These are phyloP conservation scores for Nyleta sp. DNA, from an alignment of 2,888 invertebrate genomes.

Conservation along the genomic window DNA sequence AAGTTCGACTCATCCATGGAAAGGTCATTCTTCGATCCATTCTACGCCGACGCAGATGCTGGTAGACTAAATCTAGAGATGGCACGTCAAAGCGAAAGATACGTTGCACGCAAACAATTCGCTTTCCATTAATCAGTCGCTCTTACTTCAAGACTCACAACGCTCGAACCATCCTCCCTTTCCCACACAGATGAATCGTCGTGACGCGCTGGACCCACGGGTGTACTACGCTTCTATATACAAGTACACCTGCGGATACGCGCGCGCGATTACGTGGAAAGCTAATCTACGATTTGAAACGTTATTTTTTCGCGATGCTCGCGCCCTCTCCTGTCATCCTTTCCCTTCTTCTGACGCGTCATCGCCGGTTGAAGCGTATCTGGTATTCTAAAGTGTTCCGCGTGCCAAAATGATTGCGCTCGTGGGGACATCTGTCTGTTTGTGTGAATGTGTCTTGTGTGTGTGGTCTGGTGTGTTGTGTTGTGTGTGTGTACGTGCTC, in stretches of 20 bases:
- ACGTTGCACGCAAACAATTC: too few species aligned
- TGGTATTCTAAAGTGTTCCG: conserved; percentile 22
- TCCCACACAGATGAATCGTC: conserved; percentile 23
- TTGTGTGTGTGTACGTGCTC: too few species aligned
- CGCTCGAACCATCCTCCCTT: too few species aligned
- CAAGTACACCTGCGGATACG: conserved; percentile 70
- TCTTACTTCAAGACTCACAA: too few species aligned
- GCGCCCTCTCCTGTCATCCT: conserved; percentile 3
- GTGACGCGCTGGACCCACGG: conserved; percentile 64
- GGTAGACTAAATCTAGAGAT: too few species aligned
- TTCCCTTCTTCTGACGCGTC: background rate
- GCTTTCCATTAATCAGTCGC: too few species aligned
- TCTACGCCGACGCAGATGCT: too few species aligned
- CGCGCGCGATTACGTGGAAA: conserved; percentile 53
- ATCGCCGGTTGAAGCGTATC: background rate
- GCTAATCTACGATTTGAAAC: conserved; percentile 47
- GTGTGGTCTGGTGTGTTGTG: too few species aligned
- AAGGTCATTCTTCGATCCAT: too few species aligned
- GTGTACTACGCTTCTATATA: conserved; percentile 65
- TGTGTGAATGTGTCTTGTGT: conserved; percentile 7
- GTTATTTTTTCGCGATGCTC: conserved; percentile 29
- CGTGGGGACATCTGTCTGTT: conserved; percentile 10
- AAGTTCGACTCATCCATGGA: too few species aligned
- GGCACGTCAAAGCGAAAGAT: too few species aligned
- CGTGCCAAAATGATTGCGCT: conserved; percentile 34